Conservation (phyloP, 2,888 invertebrate species). For the Phengaris arion region DNA sequence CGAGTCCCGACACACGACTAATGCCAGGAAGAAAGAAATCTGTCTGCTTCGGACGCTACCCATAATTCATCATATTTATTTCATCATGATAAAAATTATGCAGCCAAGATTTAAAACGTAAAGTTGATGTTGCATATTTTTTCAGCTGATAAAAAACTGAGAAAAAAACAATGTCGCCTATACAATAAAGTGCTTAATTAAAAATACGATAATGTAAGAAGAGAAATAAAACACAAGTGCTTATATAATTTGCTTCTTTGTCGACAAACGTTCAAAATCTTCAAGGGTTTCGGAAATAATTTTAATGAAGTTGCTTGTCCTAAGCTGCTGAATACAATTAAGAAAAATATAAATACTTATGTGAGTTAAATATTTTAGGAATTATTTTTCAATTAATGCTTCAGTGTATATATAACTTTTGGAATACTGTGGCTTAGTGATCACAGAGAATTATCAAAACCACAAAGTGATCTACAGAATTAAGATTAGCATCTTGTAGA, state of each 20-base stretch:
- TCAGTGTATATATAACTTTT: too few relatives aligned
- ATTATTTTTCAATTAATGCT: background rate
- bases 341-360: background rate
- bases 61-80: background rate
- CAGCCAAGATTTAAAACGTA: background rate
- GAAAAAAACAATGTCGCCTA: background rate
- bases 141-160: background rate
- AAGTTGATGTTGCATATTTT: background rate
- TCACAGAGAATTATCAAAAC: too few relatives aligned
- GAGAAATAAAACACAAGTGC: constrained; percentile 1
- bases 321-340: background rate
- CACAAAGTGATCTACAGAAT: too few relatives aligned
- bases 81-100: background rate
- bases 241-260: background rate
- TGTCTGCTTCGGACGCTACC: constrained; percentile 4
- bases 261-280: background rate
- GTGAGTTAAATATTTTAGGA: background rate
- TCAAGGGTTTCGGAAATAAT: constrained; percentile 3
- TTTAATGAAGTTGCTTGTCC: constrained; percentile 4
- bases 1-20: background rate
- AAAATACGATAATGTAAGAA: background rate
- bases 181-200: background rate
- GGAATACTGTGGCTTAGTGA: too few relatives aligned
- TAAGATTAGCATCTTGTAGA: too few relatives aligned
- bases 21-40: constrained; percentile 9